These are phyloP conservation scores for Cavia porcellus DNA, from an alignment of 2,113 vertebrate genomes.

Conservation along the genomic window DNA sequence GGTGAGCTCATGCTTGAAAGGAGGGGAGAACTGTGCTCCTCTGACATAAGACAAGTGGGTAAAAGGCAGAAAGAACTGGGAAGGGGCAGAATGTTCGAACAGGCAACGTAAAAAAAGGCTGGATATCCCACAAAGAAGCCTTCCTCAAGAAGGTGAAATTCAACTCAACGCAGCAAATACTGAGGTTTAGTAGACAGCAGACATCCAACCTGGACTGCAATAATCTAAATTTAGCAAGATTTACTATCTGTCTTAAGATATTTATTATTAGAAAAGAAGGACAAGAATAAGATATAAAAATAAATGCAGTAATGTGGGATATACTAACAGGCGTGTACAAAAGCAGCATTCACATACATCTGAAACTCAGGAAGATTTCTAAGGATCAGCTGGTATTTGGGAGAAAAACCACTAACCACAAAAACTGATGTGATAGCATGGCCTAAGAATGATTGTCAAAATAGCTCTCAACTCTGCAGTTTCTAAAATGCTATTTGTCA, in stretches of 20 bases:
- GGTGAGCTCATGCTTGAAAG: fast-evolving
- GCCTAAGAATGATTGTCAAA: slow-evolving; percentile 65
- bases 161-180: not conserved
- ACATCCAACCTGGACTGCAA: not conserved
- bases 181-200: not conserved
- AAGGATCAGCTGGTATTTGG: slow-evolving; percentile 55
- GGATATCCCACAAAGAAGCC: not conserved
- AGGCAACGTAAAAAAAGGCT: not conserved
- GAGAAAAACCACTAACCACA: slow-evolving; percentile 62
- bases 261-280: slow-evolving; percentile 58
- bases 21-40: not conserved
- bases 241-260: slow-evolving; percentile 43
- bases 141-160: not conserved
- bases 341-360: not conserved
- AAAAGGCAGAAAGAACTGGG: not conserved
- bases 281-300: slow-evolving; percentile 10
- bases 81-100: not conserved
- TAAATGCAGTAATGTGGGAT: not conserved
- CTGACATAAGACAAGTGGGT: not conserved
- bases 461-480: slow-evolving; percentile 11
- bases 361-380: slow-evolving; percentile 50
- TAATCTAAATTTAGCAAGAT: slow-evolving; percentile 26
- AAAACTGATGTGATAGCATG: slow-evolving; percentile 54
- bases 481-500: slow-evolving; percentile 70
- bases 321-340: slow-evolving; percentile 26